These are phyloP conservation scores for Triplophysa tibetana DNA, from an alignment of 2,113 vertebrate genomes.

Conservation along the genomic window DNA sequence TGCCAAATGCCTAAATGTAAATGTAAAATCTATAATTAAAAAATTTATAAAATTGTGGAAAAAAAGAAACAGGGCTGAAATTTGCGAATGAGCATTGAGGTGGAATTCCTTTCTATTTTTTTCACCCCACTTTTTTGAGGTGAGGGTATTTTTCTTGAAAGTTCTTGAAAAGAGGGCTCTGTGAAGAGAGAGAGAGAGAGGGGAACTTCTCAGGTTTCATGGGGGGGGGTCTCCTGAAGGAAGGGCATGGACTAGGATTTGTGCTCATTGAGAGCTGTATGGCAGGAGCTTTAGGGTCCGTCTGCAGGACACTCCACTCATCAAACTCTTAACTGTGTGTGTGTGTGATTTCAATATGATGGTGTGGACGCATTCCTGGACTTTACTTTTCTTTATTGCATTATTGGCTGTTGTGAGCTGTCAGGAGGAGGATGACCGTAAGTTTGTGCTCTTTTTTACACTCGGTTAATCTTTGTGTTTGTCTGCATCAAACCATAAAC, in stretches of 20 bases:
- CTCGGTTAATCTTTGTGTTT: background rate
- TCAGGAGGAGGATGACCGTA: conserved; percentile 77
- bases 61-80: too few relatives aligned
- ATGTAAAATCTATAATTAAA: too few relatives aligned
- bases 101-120: background rate
- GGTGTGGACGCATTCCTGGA: conserved; percentile 79
- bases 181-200: too few relatives aligned
- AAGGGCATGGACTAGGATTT: too few relatives aligned
- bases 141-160: too few relatives aligned
- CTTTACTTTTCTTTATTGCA: conserved; percentile 80
- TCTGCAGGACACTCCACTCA: conserved; percentile 58
- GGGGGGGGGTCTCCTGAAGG: too few relatives aligned
- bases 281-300: conserved; percentile 68
- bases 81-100: background rate
- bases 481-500: background rate
- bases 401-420: conserved; percentile 80
- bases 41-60: too few relatives aligned
- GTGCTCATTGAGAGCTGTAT: conserved; percentile 71
- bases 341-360: conserved; percentile 77
- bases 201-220: too few relatives aligned
- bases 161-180: too few relatives aligned
- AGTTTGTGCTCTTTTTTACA: conserved; percentile 63
- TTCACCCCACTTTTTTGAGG: too few relatives aligned
- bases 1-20: too few relatives aligned
- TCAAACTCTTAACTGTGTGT: too few relatives aligned